Evolutionary conservation across 2,888 invertebrate species (phyloP).

Genomic region (Sphaeridia pumilis): DNA sequence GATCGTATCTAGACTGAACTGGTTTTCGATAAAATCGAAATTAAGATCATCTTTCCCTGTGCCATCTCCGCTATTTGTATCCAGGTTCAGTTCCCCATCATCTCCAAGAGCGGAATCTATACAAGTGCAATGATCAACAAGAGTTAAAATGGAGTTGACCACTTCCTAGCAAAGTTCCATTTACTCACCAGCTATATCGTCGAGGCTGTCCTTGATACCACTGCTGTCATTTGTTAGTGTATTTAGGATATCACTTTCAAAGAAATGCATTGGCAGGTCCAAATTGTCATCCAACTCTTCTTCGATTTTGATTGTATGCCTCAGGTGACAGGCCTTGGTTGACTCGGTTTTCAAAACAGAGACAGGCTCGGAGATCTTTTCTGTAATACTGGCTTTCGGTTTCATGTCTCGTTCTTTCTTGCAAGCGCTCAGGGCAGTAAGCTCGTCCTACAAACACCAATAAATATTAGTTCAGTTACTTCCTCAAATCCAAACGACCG

Average conservation of each 20-base stretch:
- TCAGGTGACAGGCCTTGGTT: constrained; percentile 1
- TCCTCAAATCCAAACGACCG: neutral
- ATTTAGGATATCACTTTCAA: constrained; percentile 55
- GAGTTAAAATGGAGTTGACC: no score
- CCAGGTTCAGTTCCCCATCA: constrained; percentile 27
- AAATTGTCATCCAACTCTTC: constrained; percentile 51
- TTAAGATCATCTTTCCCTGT: constrained; percentile 57
- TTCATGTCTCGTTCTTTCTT: constrained; percentile 52
- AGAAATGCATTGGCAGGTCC: constrained; percentile 53
- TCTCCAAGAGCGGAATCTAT: constrained; percentile 17
- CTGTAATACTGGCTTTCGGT: constrained; percentile 3
- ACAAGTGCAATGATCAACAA: no score
- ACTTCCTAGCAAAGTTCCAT: neutral
- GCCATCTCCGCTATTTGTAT: constrained; percentile 37
- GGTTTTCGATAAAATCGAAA: constrained; percentile 49
- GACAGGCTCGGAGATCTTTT: neutral
- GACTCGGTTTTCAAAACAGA: neutral
- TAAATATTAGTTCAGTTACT: neutral
- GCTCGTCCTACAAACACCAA: constrained; percentile 50
- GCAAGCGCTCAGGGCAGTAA: constrained; percentile 55
- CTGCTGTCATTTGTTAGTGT: constrained; percentile 53
- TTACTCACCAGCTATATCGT: constrained; percentile 42
- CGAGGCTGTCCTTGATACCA: constrained; percentile 46
- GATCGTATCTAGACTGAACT: constrained; percentile 64
- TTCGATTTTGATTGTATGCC: constrained; percentile 36